Base-by-base conservation (phyloP, 2,797 vertebrate genomes). In the Cetoscarus ocellatus region DNA sequence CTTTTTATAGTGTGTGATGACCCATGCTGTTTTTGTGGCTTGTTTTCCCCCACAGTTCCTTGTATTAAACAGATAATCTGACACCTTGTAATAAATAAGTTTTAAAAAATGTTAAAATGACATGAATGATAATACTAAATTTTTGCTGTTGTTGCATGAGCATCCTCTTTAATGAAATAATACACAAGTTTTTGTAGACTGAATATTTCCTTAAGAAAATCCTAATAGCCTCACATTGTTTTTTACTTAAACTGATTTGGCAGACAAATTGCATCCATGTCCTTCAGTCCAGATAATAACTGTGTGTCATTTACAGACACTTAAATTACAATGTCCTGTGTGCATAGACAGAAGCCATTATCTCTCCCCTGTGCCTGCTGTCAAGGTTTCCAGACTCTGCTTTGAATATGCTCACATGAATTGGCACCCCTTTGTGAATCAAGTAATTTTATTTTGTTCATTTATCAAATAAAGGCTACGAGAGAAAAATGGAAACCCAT, bases 261-360 rank as follows among this genome's bases (percentile, higher is more conserved):
- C 44, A 74, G 55, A 62, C 13, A 48, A 8, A 62, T 53, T 53
- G 15, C 50, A 18, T 70, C 49, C 17, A 11, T 55, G 76, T 67
- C 75, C 61, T 80, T 83, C 69, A 75, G 60, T 43, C 45, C 15
- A 39, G 68, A 76, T 53, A 18, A 66, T 81, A 72, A 44, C 45
- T 34, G 42, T 67, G 67, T 40, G 67, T 63, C 56, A 6, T 59
- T 52, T 66, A 73, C 66, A 69, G 27, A 70, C 59, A 67, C 48
- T 82, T 73, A 63, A 73, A 75, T 67, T 18, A 45, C 67, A 78
- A 85, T 80, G 73, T 82, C 69, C 56, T 67, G 48, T 60, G 62
- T 36, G 39, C 52, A 51, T 68, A 75, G 58, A 67, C 61, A 79
- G 71, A n/a, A 68, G 54, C 72, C 70, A 82, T 87, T 84, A 85